Base-by-base conservation (phyloP, 2,888 invertebrate species). In the Leptinotarsa juncta region DNA sequence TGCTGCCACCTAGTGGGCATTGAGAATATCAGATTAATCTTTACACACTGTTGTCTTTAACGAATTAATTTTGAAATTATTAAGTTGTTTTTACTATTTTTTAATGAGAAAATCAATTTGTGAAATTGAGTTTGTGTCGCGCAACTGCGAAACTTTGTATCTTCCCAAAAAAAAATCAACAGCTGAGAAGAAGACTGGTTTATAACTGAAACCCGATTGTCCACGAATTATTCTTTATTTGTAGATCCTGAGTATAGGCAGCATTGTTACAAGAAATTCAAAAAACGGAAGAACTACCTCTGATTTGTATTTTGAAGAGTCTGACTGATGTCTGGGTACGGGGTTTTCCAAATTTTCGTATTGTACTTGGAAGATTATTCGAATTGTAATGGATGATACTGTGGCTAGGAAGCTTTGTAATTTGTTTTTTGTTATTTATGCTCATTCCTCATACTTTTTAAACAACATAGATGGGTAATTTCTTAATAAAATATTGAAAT, bases 241-340 rank as follows among this genome's bases (percentile, higher is more conserved):
- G 70, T 77, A 77, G 76, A 77, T 74, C 71, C 75, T 65, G 77
- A 73, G 68, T 65, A 75, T 72, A 71, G 67, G 57, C 73, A 77
- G 77, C 73, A 73, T 73, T 75, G 66, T 68, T 72, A 73, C 72
- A 72, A 70, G 71, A 75, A 75, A 75, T 70, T 77, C 73, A 75
- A 75, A 68, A 73, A 75, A 70, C 71, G 75, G 72, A 77, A 77
- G 72, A 77, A 77, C 77, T 77, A 77, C 75, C 77, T 77, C 77
- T 74, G 73, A 77, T 48, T 69, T 72, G 70, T 70, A 70, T 50
- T 71, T 51, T 72, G 62, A 72, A 62, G 70, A 72, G 72, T 51
- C 20, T 55, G 69, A 42, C 68, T 50, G 68, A 49, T 55, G 42
- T 68, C 18, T 55, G 32, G 68, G 53, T 70, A 65, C 66, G 71